phyloP scores from a whole-genome alignment of 2,113 vertebrate genomes.

The Plecturocebus donacophilus region DNA sequence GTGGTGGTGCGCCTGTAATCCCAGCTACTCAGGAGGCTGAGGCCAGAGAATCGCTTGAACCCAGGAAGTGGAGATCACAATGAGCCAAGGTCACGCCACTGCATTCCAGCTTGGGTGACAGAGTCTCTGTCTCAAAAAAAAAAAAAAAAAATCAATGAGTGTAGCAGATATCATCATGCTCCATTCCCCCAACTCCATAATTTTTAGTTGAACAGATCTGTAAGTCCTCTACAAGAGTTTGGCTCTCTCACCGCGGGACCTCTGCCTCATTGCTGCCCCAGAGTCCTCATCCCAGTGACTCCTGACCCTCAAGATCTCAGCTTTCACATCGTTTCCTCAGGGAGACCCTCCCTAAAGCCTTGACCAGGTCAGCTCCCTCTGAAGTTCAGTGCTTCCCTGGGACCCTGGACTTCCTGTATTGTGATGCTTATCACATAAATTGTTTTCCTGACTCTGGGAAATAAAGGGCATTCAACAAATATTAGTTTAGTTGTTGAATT shows the following conservation, averaged over 20 bases:
- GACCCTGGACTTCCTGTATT: not conserved
- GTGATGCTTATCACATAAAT: not conserved
- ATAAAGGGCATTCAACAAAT: not conserved
- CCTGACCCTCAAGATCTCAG: not conserved
- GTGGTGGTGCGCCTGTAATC: no score
- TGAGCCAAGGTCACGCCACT: no score
- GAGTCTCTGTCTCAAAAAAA: no score
- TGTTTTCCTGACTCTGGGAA: not conserved
- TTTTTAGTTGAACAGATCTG: not conserved
- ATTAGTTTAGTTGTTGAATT: not conserved
- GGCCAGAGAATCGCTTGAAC: no score
- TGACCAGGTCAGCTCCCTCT: not conserved
- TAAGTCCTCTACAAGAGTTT: not conserved
- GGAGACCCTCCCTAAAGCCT: not conserved
- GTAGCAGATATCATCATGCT: not conserved
- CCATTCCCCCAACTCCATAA: not conserved
- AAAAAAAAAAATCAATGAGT: not conserved
- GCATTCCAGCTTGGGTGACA: no score
- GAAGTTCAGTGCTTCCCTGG: not conserved
- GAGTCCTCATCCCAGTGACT: not conserved
- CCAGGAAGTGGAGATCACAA: no score
- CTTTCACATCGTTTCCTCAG: not conserved
- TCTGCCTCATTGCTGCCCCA: not conserved
- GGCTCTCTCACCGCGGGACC: not conserved
- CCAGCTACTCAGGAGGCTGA: no score